Conservation (phyloP, 2,113 vertebrate genomes). For the Tetraodon nigroviridis region DNA sequence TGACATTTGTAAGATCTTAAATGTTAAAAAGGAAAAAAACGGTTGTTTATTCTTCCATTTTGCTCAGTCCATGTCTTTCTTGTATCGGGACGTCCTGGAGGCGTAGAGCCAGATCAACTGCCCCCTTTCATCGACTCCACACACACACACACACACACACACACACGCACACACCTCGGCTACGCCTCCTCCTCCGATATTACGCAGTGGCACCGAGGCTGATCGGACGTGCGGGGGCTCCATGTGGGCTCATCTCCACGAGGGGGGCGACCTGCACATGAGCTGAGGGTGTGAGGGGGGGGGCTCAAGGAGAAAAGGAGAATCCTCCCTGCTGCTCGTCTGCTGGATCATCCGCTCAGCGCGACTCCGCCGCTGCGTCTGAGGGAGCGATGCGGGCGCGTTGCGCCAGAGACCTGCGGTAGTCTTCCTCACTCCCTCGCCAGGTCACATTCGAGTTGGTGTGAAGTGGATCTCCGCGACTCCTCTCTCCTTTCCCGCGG, state of each 20-base stretch:
- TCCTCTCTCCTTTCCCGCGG: constrained; percentile 3
- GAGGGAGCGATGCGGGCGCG: neutral
- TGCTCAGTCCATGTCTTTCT: too few relatives aligned
- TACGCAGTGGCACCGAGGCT: constrained; percentile 7
- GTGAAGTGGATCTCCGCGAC: constrained; percentile 8
- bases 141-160: too few relatives aligned
- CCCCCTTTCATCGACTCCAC: constrained; percentile 28
- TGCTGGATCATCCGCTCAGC: too few relatives aligned
- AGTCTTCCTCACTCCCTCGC: constrained; percentile 6
- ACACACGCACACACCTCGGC: constrained; percentile 27
- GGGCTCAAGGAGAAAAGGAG: constrained; percentile 29
- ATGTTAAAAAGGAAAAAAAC: too few relatives aligned
- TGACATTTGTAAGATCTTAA: too few relatives aligned
- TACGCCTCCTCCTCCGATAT: constrained; percentile 28
- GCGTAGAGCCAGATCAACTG: too few relatives aligned
- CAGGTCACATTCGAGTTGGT: constrained; percentile 7
- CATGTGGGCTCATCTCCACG: neutral
- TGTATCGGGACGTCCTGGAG: too few relatives aligned
- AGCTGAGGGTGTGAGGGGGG: constrained; percentile 5
- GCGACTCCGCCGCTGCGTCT: neutral
- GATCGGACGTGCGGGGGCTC: too few relatives aligned
- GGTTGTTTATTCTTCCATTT: too few relatives aligned
- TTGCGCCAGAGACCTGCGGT: constrained; percentile 23
- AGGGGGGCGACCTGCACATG: too few relatives aligned
- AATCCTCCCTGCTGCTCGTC: too few relatives aligned